Base-by-base conservation (phyloP, 2,797 vertebrate genomes). In the Danio albolineatus region DNA sequence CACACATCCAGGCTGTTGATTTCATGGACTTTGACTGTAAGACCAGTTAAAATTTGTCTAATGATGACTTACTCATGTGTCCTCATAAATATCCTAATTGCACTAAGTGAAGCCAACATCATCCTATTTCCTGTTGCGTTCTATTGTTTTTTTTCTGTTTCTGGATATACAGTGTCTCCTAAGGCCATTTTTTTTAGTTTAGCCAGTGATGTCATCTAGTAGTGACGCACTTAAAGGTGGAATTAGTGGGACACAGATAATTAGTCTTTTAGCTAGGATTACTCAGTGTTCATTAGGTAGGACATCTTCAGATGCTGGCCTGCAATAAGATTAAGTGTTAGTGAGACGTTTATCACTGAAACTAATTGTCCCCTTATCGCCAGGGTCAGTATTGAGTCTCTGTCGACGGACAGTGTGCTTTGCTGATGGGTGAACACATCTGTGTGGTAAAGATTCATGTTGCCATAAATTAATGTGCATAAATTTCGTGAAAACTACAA, bases 251-350 rank as follows among this genome's bases (percentile, higher is more conserved):
- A 73, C 69, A 53, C 73, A 54, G 77, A 59, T 70, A 62, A 72
- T 70, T 61, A 41, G 46, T 71, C 44, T 28, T 51, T 44, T 43
- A 79, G 77, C 77, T 84, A 76, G 67, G 75, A 85, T 91, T 88
- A 88, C 78, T 80, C 61, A 36, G 69, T 83, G 80, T 86, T 89
- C 85, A 90, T 91, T 90, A 87, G 83, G 79, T 76, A 82, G 75
- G 73, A 81, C 78, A 78, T 81, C 14, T 73, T 65, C 70, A 78
- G 59, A 46, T 79, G 71, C 75, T 79, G 75, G 84, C 86, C 80
- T 80, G n/a, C 88, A 90, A 93, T 90, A 16, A 44, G 83, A 91
- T 94, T 91, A 91, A 73, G 78, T 87, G 88, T 90, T 84, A 90
- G 39, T 86, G 86, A 91, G 87, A 91, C 86, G 82, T 87, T 85